These are phyloP conservation scores for cat (Felis catus) DNA, from an alignment of 2,113 vertebrate species.

Conservation along the genomic window F.catus_Fca126_mat1.0 CM031427.1:38295501-38296000, in stretches of 20 bases:
- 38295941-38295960: background rate
- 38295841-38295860: background rate
- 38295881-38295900: background rate
- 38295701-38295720: background rate
- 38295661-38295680: background rate
- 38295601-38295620: background rate
- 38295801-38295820: background rate
- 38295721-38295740: background rate
- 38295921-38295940: background rate
- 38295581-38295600: background rate
- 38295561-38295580: background rate
- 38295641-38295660: background rate
- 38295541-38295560: accelerated
- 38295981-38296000: background rate
- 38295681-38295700: background rate
- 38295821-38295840: background rate
- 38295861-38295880: background rate
- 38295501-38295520: background rate
- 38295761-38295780: background rate
- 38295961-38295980: background rate
- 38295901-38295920: background rate
- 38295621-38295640: background rate
- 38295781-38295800: background rate
- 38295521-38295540: background rate
- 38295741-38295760: background rate